Percentiles rank a stretch among this genome's conserved stretches.
phyloP scores from a whole-genome alignment of 2,888 invertebrate species.

The Cordylochernes scorpioides region DNA sequence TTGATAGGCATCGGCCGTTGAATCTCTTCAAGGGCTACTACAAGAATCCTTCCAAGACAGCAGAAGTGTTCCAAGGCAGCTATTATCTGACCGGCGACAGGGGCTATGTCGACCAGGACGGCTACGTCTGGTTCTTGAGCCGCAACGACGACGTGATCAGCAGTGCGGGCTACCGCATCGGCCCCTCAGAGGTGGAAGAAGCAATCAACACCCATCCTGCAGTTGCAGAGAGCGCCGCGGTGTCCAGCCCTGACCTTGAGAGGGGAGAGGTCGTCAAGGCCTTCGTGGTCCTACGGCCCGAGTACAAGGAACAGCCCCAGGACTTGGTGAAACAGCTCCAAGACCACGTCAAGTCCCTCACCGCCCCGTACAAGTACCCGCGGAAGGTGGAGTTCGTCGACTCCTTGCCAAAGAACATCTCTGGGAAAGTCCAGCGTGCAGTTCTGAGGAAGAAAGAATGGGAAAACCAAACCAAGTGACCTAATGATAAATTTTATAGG shows the following conservation, averaged over 20 bases:
- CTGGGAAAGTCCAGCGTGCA: no score
- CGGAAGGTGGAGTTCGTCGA: no score
- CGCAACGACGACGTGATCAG: slow-evolving; percentile 26
- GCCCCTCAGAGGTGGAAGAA: slow-evolving; percentile 27
- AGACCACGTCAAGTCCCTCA: neutral
- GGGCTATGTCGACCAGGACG: slow-evolving; percentile 23
- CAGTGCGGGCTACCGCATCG: slow-evolving; percentile 24
- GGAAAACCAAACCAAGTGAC: no score
- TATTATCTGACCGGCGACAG: slow-evolving; percentile 25
- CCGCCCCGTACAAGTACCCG: neutral
- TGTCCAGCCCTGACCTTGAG: slow-evolving; percentile 23
- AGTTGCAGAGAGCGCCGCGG: slow-evolving; percentile 26
- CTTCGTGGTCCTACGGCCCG: neutral
- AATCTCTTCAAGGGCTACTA: no score
- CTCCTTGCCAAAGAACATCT: no score
- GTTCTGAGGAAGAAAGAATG: no score
- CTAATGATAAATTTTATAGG: no score
- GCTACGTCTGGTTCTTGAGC: slow-evolving; percentile 24
- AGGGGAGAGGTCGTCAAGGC: slow-evolving; percentile 20
- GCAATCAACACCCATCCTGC: slow-evolving; percentile 25
- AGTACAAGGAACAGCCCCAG: neutral
- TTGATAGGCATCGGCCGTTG: no score
- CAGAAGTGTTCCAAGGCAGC: slow-evolving; percentile 18
- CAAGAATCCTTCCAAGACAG: slow-evolving; percentile 16
- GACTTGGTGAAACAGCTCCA: slow-evolving; percentile 16